Percentiles rank a stretch among this genome's conserved stretches.
Evolutionary conservation across 2,888 invertebrate species (phyloP).

Genomic region (Tenthredo mesomela): DNA sequence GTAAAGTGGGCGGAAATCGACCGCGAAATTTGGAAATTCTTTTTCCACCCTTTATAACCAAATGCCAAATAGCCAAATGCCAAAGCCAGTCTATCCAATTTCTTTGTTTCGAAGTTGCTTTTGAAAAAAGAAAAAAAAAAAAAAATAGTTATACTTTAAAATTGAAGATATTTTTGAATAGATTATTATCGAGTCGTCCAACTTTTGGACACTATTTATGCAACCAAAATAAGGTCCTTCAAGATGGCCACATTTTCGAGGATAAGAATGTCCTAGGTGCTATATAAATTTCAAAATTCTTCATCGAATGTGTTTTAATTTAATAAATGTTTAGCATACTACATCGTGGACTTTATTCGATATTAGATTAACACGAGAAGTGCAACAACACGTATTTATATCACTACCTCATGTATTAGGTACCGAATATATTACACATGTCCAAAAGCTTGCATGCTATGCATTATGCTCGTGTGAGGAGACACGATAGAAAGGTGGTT

Average conservation of each 20-base stretch:
- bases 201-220: no score
- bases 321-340: neutral
- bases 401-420: neutral
- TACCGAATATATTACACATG: neutral
- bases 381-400: neutral
- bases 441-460: neutral
- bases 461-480: neutral
- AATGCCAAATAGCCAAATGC: neutral
- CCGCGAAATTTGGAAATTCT: neutral
- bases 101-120: neutral
- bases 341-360: neutral
- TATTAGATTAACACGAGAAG: neutral
- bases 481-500: slow-evolving; percentile 35
- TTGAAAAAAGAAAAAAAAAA: neutral
- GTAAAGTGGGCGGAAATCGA: neutral
- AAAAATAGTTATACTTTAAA: neutral
- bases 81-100: neutral
- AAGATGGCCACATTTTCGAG: no score
- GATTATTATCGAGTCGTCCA: neutral
- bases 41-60: neutral
- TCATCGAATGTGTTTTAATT: neutral
- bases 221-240: no score
- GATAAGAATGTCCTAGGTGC: no score
- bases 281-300: neutral
- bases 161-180: neutral